Percentiles rank a stretch among this genome's conserved stretches.
Evolutionary conservation across 1,140 invertebrate genomes (phyloP).

Genomic region (Aleiodes sp.): DNA sequence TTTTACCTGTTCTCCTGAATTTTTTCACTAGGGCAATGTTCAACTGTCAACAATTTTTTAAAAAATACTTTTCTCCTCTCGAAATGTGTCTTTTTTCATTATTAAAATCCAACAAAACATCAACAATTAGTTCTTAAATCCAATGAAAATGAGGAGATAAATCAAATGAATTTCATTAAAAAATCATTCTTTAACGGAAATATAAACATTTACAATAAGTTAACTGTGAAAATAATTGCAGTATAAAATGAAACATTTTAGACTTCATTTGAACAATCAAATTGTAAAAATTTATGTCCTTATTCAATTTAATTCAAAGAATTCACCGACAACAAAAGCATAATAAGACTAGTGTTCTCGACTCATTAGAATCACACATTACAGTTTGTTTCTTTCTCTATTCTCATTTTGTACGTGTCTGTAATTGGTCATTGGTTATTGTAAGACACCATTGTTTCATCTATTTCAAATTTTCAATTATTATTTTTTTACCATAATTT

Average conservation of each 20-base stretch:
- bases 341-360: slow-evolving; percentile 28
- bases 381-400: slow-evolving; percentile 15
- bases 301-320: slow-evolving; percentile 10
- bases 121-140: neutral
- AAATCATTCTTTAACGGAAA: neutral
- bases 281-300: neutral
- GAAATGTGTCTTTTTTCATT: neutral
- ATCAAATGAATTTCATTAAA: neutral
- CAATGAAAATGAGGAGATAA: slow-evolving; percentile 19
- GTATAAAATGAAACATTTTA: too few relatives aligned
- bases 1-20: slow-evolving; percentile 25
- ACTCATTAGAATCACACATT: slow-evolving; percentile 23
- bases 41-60: neutral
- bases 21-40: slow-evolving; percentile 17
- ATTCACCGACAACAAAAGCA: slow-evolving; percentile 18
- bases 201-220: neutral
- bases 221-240: neutral
- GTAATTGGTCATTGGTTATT: too few relatives aligned
- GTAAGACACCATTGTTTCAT: too few relatives aligned
- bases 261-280: too few relatives aligned
- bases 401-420: slow-evolving; percentile 26
- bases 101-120: neutral
- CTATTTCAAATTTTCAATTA: slow-evolving; percentile 30
- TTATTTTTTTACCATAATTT: slow-evolving; percentile 27
- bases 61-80: neutral